phyloP scores from a whole-genome alignment of 2,797 vertebrate genomes.

The Adrianichthys oophorus region DNA sequence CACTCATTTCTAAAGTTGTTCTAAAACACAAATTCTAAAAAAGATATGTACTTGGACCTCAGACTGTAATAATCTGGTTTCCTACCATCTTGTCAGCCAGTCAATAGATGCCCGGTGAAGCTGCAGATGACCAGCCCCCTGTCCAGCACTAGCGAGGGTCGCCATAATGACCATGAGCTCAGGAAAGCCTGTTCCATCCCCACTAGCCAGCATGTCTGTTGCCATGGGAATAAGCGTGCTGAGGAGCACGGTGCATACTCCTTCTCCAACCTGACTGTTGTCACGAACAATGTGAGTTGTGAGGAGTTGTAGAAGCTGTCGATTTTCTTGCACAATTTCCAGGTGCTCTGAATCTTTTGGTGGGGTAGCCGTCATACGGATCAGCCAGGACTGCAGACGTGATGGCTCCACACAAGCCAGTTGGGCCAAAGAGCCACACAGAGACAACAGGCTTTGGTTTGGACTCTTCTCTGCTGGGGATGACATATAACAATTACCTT shows the following conservation, averaged over 20 bases:
- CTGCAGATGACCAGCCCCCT: slow-evolving; percentile 96
- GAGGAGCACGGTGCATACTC: slow-evolving; percentile 95
- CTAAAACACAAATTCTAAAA: neutral
- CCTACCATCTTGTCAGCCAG: slow-evolving; percentile 97
- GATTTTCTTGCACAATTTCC: slow-evolving; percentile 94
- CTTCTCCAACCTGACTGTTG: slow-evolving; percentile 99
- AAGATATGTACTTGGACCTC: neutral
- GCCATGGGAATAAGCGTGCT: slow-evolving; percentile 98
- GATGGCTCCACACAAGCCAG: slow-evolving; percentile 92
- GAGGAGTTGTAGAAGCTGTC: slow-evolving; percentile 93
- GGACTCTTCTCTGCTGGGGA: slow-evolving; percentile 94
- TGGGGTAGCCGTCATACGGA: slow-evolving; percentile 91
- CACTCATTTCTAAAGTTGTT: neutral
- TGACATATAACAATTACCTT: neutral
- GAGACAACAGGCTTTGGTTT: slow-evolving; percentile 90
- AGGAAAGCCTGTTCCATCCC: slow-evolving; percentile 94
- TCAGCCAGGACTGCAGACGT: slow-evolving; percentile 93
- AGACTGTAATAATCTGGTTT: neutral
- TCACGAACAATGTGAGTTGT: slow-evolving; percentile 96
- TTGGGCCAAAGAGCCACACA: slow-evolving; percentile 95
- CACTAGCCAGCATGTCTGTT: slow-evolving; percentile 93
- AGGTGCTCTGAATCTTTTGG: slow-evolving; percentile 95
- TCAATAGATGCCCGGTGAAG: slow-evolving; percentile 94
- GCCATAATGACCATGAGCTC: slow-evolving; percentile 99
- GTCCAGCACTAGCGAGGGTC: slow-evolving; percentile 93